Base-by-base conservation (phyloP, 1,140 invertebrate genomes). In the Drosophila triauraria region DNA sequence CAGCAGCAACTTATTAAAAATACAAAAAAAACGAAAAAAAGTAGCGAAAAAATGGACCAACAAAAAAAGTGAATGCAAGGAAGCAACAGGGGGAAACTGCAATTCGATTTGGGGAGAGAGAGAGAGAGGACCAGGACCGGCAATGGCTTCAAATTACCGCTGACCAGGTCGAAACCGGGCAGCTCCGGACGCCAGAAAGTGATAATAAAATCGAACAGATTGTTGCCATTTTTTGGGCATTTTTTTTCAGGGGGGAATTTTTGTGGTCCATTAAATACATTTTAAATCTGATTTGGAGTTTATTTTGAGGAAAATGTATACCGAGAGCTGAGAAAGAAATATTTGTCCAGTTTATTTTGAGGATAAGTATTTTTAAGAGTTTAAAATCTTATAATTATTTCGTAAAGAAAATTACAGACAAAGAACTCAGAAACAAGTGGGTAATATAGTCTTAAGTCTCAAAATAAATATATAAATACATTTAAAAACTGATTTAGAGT, bases 1-100 rank as follows among this genome's bases (percentile, higher is more conserved):
- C 68, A 47, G 69, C 75, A 59, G 44, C 48, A 75, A 62, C 48
- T 78, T 79, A 79, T 72, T 72, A 83, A 60, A 59, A 51, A 82
- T 68, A 50, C 44, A 48, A 54, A 56, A 62, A 54, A 30, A 40
- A 50, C 54, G 0, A n/a, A 59, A 12, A 30, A 40, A 50, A 59
- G 0, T 9, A 5, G 8, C 7, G 3, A 50, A 10, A 30, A 56
- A 35, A 54, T 46, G 23, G 8, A 23, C 13, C 32, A 20, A 30
- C 10, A 6, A 15, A 47, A 25, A 25, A 27, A 9, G 9, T n/a
- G 38, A 4, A 3, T 23, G 20, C 3, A 25, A 15, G 25, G 35
- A 46, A 42, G 23, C 25, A 43, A 35, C 32, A 13, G 64, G 42
- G 25, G 13, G 10, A 15, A n/a, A 15, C 5, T 42, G 59, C 59